Evolutionary conservation across 1,140 invertebrate species (phyloP).

Genomic region (Drosophila tropicalis): DNA sequence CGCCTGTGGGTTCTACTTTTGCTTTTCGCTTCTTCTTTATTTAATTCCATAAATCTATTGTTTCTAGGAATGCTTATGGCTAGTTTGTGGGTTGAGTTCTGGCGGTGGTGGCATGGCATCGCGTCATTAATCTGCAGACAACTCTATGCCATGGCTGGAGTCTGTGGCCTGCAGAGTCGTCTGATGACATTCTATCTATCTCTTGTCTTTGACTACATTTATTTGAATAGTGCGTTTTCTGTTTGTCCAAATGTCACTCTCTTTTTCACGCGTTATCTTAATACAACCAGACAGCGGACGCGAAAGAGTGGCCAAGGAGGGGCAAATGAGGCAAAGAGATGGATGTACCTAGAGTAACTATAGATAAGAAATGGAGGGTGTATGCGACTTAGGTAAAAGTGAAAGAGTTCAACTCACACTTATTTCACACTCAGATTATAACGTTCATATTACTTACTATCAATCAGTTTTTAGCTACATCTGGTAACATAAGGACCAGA

Average conservation of each 20-base stretch:
- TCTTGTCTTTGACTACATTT: slow-evolving; percentile 15
- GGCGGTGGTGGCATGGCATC: slow-evolving; percentile 27
- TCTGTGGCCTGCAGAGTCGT: slow-evolving; percentile 21
- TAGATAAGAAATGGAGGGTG: neutral
- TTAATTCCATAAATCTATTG: slow-evolving; percentile 66
- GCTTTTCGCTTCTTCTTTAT: slow-evolving; percentile 15
- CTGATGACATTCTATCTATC: slow-evolving; percentile 52
- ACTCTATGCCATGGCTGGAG: slow-evolving; percentile 13
- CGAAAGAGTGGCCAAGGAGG: neutral
- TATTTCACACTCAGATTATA: no score
- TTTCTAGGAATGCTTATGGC: slow-evolving; percentile 50
- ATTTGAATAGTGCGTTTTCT: slow-evolving; percentile 66
- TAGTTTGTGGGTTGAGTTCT: slow-evolving; percentile 22
- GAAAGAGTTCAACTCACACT: no score
- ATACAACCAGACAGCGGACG: slow-evolving; percentile 23
- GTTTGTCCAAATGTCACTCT: slow-evolving; percentile 64
- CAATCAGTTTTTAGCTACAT: no score
- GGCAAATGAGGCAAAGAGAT: neutral
- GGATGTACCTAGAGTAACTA: neutral
- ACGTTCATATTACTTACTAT: no score
- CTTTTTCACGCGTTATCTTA: slow-evolving; percentile 62
- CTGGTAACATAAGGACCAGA: no score
- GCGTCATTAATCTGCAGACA: slow-evolving; percentile 69
- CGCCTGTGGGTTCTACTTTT: slow-evolving; percentile 36
- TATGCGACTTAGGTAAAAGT: no score